Evolutionary conservation across 2,113 vertebrate genomes (phyloP), one percentile per base, ranked within the genome.

Genomic region (Steatornis caripensis): DNA sequence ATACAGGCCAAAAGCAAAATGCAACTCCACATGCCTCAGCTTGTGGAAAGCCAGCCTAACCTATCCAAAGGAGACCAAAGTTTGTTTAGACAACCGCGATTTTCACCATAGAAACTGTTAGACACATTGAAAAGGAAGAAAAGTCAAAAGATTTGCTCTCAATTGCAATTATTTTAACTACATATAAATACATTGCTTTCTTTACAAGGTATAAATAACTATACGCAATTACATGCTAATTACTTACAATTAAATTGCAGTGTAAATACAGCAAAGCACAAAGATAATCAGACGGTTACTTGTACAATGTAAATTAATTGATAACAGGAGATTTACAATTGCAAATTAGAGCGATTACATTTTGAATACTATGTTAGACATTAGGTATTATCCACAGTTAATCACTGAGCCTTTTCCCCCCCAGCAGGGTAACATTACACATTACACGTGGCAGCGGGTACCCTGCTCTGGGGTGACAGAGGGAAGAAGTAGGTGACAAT

Each of bases 231-330:
- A 97, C 77, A 93, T 29, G 95, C 87, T 97, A 97, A 98, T 98
- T 95, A 98, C 96, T 97, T 88, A 79, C 93, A 69, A 91, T 90
- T 90, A 95, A 96, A 97, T 84, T 87, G 90, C 84, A 48, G 94
- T 57, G 79, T 80, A 96, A 97, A 92, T 84, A 93, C 76, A 37
- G 90, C 89, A 48, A 78, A 18, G 84, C 95, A 85, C 95, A 18
- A 93, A 95, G 96, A 97, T 97, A 96, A 98, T 98, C 98, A 97
- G 97, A 95, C 91, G 88, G 96, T 65, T 92, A 97, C 93, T 90
- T 45, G 96, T 96, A 95, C 96, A 93, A 94, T 74, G 91, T n/a
- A 93, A 97, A 98, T 98, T 97, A 98, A 98, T 95, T 98, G 98
- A 98, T 97, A 98, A 96, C 91, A 39, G 93, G 94, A 96, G 96